phyloP scores from a whole-genome alignment of 1,140 invertebrate genomes.

The Drosophila murphyi region DNA sequence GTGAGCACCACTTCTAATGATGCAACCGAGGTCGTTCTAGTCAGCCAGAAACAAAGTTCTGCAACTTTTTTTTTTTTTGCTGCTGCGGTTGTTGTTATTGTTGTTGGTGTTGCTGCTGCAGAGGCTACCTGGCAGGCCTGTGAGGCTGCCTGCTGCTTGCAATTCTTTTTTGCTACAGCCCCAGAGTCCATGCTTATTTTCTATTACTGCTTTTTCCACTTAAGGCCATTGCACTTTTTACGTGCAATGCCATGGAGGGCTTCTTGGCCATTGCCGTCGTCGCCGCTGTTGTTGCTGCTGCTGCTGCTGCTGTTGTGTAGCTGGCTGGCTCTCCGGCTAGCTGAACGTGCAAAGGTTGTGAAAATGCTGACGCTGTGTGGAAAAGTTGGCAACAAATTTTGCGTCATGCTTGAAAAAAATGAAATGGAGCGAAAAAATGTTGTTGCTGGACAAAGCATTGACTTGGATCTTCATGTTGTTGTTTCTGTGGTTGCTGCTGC shows the following conservation, averaged over 20 bases:
- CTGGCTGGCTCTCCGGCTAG: conserved; percentile 35
- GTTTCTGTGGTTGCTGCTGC: conserved; percentile 18
- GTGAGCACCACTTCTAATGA: conserved; percentile 80
- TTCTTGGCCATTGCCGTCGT: conserved; percentile 73
- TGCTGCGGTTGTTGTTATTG: conserved; percentile 27
- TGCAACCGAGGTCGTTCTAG: conserved; percentile 77
- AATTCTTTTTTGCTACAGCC: conserved; percentile 53
- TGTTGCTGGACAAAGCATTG: conserved; percentile 72
- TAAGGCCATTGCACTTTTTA: conserved; percentile 83
- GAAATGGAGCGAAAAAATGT: conserved; percentile 83
- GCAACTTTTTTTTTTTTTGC: conserved; percentile 58
- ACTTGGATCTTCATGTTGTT: conserved; percentile 45
- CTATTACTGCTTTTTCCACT: conserved; percentile 83
- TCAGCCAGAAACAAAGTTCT: conserved; percentile 52
- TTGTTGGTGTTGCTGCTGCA: conserved; percentile 18
- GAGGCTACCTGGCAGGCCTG: conserved; percentile 48
- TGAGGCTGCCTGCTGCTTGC: conserved; percentile 53
- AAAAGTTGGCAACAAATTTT: conserved; percentile 82
- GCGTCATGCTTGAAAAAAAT: conserved; percentile 82
- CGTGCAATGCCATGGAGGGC: conserved; percentile 81
- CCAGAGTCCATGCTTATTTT: conserved; percentile 78
- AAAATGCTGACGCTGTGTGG: conserved; percentile 78
- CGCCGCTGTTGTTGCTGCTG: conserved; percentile 39
- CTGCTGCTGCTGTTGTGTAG: conserved; percentile 23
- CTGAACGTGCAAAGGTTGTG: conserved; percentile 81